These are phyloP conservation scores for Coregonus ussuriensis DNA, from an alignment of 2,797 vertebrate genomes.

Conservation along the genomic window DNA sequence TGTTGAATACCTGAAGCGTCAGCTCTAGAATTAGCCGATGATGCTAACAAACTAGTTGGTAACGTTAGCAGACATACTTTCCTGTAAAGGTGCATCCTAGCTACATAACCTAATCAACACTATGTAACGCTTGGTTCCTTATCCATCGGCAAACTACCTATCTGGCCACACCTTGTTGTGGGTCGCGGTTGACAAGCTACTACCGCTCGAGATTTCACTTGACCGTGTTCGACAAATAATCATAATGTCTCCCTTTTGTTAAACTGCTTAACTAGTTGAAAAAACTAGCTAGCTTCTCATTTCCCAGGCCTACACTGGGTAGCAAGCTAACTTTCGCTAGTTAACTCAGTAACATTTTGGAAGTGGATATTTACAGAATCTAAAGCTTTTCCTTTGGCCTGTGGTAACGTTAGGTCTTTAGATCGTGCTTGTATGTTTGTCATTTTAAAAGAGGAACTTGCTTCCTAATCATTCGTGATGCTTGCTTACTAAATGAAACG, in stretches of 20 bases:
- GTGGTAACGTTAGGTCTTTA: not conserved
- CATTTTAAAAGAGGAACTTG: not conserved
- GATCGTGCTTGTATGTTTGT: not conserved
- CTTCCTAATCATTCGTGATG: not conserved
- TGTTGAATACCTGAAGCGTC: not conserved
- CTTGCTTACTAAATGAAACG: not conserved
- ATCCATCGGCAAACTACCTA: conserved; percentile 52
- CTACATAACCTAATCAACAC: not conserved
- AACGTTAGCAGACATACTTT: not conserved
- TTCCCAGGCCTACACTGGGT: not conserved
- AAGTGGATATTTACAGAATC: not conserved
- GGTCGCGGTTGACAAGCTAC: not conserved
- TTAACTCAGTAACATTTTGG: not conserved
- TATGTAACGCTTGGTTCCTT: conserved; percentile 23
- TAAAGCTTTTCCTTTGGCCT: not conserved
- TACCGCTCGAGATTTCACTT: not conserved
- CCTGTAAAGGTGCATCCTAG: not conserved
- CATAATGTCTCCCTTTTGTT: conserved; percentile 48
- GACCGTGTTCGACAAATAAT: conserved; percentile 59
- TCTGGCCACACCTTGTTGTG: conserved; percentile 74
- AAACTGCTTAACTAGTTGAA: conserved; percentile 29
- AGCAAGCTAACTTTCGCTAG: conserved; percentile 8
- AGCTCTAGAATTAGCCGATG: not conserved
- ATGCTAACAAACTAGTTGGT: conserved; percentile 3
- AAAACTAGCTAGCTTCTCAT: conserved; percentile 9